Evolutionary conservation across 35 echinoderm and acorn worm species (phyloP), one percentile per base, ranked within the genome.

Genomic region (Ophiothrix spiculata): DNA sequence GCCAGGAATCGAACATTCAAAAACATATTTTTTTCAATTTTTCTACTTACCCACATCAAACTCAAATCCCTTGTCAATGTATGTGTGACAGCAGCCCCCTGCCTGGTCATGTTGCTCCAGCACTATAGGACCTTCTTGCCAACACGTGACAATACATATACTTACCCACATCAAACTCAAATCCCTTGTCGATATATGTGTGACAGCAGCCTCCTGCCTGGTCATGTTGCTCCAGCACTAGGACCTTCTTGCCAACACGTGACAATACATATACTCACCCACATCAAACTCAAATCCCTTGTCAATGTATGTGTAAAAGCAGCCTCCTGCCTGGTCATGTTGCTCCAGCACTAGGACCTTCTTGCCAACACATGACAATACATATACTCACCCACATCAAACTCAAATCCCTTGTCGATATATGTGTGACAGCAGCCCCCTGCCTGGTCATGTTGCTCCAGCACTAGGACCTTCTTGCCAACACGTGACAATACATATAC

Each of bases 11-110:
- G n/a, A n/a, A n/a, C n/a, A n/a, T n/a, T n/a, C n/a, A n/a, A n/a
- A n/a, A n/a, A n/a, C n/a, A n/a, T n/a, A n/a, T n/a, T n/a, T n/a
- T n/a, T n/a, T n/a, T n/a, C n/a, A n/a, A n/a, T n/a, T n/a, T n/a
- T n/a, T n/a, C n/a, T n/a, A 87, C 92, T 74, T 88, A 99, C 96
- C 96, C 31, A 99, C 96, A 90, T 99, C 96, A 99, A 99, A 99
- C 54, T 99, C 96, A 75, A 86, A 99, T 33, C 96, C 96, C 40
- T 99, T 99, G 33, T 99, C 96, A 32, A 88, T 76, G 79, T 91
- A 99, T 32, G 89, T 88, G 60, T 99, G 96, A 77, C 96, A 99
- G 89, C 96, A 99, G n/a, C 96, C 96, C 33, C 96, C 96, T 28
- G 96, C 92, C 74, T 99, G 96, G 85, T 99, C 96, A 85, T 99